Evolutionary conservation across 2,888 invertebrate genomes (phyloP).

Genomic region (Lagria hirta): DNA sequence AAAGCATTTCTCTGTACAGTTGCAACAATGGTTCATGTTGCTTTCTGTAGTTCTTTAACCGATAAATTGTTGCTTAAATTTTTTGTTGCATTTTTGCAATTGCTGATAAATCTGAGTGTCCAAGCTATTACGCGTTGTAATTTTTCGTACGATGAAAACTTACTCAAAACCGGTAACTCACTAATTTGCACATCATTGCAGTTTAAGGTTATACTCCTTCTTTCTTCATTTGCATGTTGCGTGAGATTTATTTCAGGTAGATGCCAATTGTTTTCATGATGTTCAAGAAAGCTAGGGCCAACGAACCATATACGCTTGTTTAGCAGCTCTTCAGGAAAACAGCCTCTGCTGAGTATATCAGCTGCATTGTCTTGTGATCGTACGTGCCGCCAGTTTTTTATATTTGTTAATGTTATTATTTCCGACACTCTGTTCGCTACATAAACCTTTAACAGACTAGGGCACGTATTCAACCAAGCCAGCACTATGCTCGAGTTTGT

Average conservation of each 20-base stretch:
- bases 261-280: constrained; percentile 10
- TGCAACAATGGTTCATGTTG: constrained; percentile 5
- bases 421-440: constrained; percentile 34
- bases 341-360: constrained; percentile 21
- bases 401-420: constrained; percentile 27
- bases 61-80: constrained; percentile 5
- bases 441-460: constrained; percentile 33
- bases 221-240: neutral
- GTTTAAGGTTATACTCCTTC: neutral
- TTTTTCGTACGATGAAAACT: too few relatives aligned
- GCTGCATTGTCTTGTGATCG: constrained; percentile 30
- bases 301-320: constrained; percentile 6
- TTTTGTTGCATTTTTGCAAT: neutral
- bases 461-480: constrained; percentile 33
- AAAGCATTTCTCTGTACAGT: constrained; percentile 8
- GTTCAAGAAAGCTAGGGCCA: constrained; percentile 7
- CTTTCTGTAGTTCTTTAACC: constrained; percentile 6
- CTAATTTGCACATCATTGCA: neutral
- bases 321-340: constrained; percentile 6
- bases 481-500: constrained; percentile 40
- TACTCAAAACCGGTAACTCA: neutral
- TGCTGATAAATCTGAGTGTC: too few relatives aligned
- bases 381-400: constrained; percentile 30
- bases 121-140: too few relatives aligned
- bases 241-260: neutral